Evolutionary conservation across 2,113 vertebrate species (phyloP).

Genomic region (Prionailurus viverrinus): DNA sequence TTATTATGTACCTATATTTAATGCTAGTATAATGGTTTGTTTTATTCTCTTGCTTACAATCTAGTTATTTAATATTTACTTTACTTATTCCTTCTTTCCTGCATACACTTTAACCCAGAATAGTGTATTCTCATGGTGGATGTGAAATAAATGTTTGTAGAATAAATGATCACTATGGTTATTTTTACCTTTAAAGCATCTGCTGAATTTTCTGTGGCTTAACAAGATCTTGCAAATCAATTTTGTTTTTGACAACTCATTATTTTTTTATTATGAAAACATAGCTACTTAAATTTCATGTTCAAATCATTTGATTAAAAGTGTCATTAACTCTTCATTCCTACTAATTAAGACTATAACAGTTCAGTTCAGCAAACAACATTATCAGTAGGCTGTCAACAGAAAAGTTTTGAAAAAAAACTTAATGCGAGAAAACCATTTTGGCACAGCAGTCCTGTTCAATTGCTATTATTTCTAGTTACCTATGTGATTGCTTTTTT

Average conservation of each 20-base stretch:
- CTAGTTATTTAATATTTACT: neutral
- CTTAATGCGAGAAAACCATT: neutral
- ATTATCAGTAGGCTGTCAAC: constrained; percentile 27
- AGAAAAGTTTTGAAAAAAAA: constrained; percentile 13
- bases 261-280: constrained; percentile 14
- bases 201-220: neutral
- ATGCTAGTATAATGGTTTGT: neutral
- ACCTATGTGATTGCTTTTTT: neutral
- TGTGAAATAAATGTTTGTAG: neutral
- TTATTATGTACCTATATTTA: constrained; percentile 24
- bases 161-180: neutral
- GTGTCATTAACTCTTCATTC: neutral
- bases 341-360: neutral
- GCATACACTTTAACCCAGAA: neutral
- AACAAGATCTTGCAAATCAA: neutral
- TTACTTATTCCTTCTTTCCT: neutral
- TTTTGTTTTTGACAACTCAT: constrained; percentile 37
- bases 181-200: constrained; percentile 9
- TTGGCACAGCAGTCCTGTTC: neutral
- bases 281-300: neutral
- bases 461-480: neutral
- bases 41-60: neutral
- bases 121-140: neutral
- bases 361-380: neutral
- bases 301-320: constrained; percentile 23